A percentile compares a stretch with the other conserved stretches of the same genome.
These are phyloP conservation scores for Carassius gibelio DNA, from an alignment of 2,113 vertebrate genomes.

Conservation along the genomic window DNA sequence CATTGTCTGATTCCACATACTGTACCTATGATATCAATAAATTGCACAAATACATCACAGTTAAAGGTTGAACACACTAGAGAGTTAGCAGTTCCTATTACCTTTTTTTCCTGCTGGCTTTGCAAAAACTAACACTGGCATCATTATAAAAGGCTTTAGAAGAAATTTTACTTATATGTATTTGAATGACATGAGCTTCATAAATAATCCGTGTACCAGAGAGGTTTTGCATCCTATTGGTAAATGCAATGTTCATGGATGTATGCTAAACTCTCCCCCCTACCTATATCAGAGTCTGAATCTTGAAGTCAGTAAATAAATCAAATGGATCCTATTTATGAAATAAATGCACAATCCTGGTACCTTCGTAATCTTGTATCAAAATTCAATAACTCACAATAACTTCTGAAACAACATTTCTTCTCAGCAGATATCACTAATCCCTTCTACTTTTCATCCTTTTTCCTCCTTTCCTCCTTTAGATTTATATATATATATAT, in stretches of 20 bases:
- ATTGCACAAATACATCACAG: conserved; percentile 28
- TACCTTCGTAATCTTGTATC: background rate
- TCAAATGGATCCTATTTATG: conserved; percentile 5
- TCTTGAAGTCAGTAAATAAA: conserved; percentile 30
- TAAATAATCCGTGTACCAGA: conserved; percentile 29
- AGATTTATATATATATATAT: background rate
- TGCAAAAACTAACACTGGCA: conserved; percentile 15
- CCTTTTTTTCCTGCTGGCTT: conserved; percentile 9
- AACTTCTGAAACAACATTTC: background rate
- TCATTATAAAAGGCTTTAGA: conserved; percentile 26
- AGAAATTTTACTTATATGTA: conserved; percentile 20
- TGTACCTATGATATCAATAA: background rate
- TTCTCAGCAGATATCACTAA: background rate
- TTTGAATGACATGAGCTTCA: conserved; percentile 37
- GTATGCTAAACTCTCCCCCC: conserved; percentile 16
- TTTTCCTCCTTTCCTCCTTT: background rate
- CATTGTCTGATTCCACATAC: background rate
- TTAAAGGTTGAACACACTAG: background rate
- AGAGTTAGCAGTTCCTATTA: background rate
- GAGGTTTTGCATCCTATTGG: conserved; percentile 26
- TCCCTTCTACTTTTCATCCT: background rate
- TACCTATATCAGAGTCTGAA: conserved; percentile 12
- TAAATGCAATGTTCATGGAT: conserved; percentile 8
- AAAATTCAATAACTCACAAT: background rate
- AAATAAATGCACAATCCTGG: background rate